Conservation (phyloP, 2,113 vertebrate species). For the Odocoileus hemionus region DNA sequence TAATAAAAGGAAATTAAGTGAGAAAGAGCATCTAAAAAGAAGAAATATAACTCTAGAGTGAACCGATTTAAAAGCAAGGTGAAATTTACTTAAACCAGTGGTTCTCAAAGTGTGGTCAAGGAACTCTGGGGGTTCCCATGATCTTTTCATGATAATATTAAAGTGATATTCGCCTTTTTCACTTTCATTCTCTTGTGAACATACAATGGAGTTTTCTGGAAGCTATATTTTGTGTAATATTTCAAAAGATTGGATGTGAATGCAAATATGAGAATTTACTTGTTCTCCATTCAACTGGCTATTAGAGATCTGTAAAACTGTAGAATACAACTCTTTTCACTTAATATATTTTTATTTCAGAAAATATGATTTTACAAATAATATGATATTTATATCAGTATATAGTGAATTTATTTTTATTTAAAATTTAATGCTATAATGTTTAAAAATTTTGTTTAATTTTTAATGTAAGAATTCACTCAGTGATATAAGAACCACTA, state of each 20-base stretch:
- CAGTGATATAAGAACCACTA: background rate
- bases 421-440: background rate
- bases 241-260: background rate
- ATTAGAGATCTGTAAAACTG: background rate
- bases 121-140: background rate
- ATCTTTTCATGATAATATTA: background rate
- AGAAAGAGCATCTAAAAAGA: background rate
- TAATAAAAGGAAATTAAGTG: background rate
- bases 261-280: background rate
- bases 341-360: background rate
- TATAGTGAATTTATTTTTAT: background rate
- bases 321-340: background rate
- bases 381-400: background rate
- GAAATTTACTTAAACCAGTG: background rate
- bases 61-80: background rate
- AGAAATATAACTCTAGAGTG: background rate
- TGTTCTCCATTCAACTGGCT: background rate
- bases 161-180: background rate
- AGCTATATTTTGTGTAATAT: background rate
- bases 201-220: background rate
- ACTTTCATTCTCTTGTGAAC: background rate
- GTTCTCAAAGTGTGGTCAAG: background rate
- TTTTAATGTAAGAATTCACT: background rate
- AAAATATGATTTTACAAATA: background rate
- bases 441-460: background rate